Conservation (phyloP, 2,888 invertebrate genomes). For the Ichneumoninae sp. region DNA sequence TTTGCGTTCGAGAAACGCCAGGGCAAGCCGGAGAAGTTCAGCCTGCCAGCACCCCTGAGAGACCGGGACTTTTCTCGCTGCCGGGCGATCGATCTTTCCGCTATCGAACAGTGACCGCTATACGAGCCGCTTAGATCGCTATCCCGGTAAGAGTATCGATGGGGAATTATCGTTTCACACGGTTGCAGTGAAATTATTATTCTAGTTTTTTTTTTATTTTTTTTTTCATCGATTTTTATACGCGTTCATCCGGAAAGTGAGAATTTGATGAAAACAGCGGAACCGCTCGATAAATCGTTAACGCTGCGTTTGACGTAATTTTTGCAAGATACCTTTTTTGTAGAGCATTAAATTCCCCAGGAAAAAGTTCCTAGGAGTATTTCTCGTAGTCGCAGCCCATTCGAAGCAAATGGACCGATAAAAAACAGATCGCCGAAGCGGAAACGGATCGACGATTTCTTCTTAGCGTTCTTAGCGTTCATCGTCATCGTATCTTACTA, state of each 20-base stretch:
- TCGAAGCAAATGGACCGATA: not conserved
- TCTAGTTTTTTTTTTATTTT: not conserved
- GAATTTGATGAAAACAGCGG: not conserved
- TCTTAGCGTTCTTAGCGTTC: not conserved
- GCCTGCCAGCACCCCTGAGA: slow-evolving; percentile 5
- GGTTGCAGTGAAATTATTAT: not conserved
- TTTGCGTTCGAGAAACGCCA: slow-evolving; percentile 73
- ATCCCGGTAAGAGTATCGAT: slow-evolving; percentile 16
- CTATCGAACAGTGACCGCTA: slow-evolving; percentile 61
- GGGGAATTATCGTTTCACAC: slow-evolving; percentile 15
- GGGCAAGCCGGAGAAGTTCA: slow-evolving; percentile 33
- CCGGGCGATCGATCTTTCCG: slow-evolving; percentile 62
- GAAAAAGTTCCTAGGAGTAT: not conserved
- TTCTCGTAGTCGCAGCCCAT: not conserved
- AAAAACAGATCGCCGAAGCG: not conserved
- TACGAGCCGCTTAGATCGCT: slow-evolving; percentile 30
- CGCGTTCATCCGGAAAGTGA: not conserved
- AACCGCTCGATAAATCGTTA: not conserved
- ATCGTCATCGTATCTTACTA: not conserved
- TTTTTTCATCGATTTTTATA: not conserved
- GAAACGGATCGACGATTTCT: not conserved
- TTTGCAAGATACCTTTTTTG: not conserved
- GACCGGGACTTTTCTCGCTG: slow-evolving; percentile 46
- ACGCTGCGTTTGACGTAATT: not conserved
- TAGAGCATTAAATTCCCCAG: not conserved